These are phyloP conservation scores for Myotis findleyi DNA, from an alignment of 2,797 vertebrate genomes.

Conservation along the genomic window DNA sequence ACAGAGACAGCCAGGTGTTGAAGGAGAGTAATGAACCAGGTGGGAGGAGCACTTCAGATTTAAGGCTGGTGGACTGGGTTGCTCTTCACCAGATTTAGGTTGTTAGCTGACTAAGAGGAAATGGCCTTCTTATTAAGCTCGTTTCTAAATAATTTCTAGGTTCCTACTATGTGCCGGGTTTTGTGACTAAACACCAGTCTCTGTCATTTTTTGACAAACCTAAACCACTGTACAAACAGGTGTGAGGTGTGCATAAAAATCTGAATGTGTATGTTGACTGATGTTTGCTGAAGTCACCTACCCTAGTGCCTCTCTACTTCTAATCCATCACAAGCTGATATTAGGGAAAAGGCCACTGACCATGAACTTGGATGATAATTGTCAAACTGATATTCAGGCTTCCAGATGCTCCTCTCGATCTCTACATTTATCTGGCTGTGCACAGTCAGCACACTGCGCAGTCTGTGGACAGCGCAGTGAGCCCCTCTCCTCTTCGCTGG, in stretches of 20 bases:
- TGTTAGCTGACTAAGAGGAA: background rate
- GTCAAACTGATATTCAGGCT: background rate
- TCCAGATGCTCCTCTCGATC: background rate
- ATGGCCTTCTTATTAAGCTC: background rate
- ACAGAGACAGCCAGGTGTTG: background rate
- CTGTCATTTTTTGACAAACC: background rate
- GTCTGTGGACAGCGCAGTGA: background rate
- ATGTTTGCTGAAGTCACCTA: background rate
- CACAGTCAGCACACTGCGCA: background rate
- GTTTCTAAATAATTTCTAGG: background rate
- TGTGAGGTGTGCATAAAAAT: background rate
- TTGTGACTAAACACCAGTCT: background rate
- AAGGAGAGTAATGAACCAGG: conserved; percentile 39
- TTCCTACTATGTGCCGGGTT: background rate
- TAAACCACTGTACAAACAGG: background rate
- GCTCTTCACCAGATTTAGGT: background rate
- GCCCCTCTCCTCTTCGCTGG: background rate
- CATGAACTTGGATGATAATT: background rate
- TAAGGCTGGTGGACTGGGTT: background rate
- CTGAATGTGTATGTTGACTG: background rate
- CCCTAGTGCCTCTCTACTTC: background rate
- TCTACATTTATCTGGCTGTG: background rate
- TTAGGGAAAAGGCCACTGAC: background rate
- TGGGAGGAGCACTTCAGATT: background rate
- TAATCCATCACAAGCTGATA: background rate